Evolutionary conservation across 2,797 vertebrate species (phyloP), one percentile per base, ranked within the genome.

Genomic region (Sebastes reedi): DNA sequence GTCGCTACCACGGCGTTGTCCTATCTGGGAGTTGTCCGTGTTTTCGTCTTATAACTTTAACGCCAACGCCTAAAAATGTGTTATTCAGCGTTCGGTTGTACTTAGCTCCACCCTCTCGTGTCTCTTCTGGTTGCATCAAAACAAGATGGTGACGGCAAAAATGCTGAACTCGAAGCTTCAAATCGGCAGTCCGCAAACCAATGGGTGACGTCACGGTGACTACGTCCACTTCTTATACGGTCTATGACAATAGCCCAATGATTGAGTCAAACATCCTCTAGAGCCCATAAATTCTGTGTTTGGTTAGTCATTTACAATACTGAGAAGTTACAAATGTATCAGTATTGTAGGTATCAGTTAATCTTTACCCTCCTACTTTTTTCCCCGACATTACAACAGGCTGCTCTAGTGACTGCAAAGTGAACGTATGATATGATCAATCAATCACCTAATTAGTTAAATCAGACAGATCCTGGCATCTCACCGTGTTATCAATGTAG

Each of bases 201-300:
- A 46, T 0, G 0, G 42, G 42, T 46, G 16, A 46, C 16, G 0
- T 46, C 16, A 46, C 3, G 42, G 42, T 46, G 16, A 46, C 0
- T 46, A 18, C 16, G 42, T 46, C 42, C 1, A 2, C 42, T 18
- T 46, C 16, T 46, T 46, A 18, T 8, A 0, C 42, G 16, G 42
- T 46, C 42, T 20, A 46, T 46, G 42, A 46, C 0, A 46, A 20
- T 8, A 64, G 24, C 50, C 20, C 1, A 32, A 18, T 55, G 14
- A 16, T 34, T 14, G 2, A 22, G 10, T n/a, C 4, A 59, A 39
- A 2, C 22, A 8, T 24, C 2, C 29, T 72, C 20, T 36, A 1
- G 24, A 75, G 52, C 20, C 20, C 67, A 25, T 32, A 52, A 4
- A 58, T 0, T 42, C 16, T n/a, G 39, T 8, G 7, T 54, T 27